Evolutionary conservation across 2,888 invertebrate species (phyloP).

Genomic region (Noctuana brunneofusca): DNA sequence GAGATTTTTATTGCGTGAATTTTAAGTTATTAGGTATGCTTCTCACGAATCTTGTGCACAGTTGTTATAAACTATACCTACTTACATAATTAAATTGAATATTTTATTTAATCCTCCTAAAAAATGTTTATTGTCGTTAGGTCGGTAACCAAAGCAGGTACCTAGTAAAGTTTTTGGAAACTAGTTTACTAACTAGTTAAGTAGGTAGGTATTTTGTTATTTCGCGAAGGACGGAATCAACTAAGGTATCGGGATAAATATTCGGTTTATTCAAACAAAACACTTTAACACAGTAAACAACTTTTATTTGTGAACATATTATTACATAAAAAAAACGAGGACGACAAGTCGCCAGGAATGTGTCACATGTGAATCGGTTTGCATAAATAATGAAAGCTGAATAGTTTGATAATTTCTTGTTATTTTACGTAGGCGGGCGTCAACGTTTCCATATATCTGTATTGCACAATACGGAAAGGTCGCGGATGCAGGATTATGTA

Average conservation of each 20-base stretch:
- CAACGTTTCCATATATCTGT: conserved; percentile 25
- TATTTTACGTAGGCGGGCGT: conserved; percentile 35
- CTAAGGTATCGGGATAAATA: not conserved
- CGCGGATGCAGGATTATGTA: conserved; percentile 57
- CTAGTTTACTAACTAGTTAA: no score
- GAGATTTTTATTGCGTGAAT: no score
- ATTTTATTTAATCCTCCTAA: no score
- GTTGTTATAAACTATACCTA: no score
- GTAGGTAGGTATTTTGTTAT: no score
- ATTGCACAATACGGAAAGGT: conserved; percentile 53
- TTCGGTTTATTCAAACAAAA: conserved; percentile 2
- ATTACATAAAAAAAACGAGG: conserved; percentile 39
- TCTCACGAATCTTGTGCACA: no score
- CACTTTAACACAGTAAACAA: not conserved
- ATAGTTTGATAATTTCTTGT: conserved; percentile 30
- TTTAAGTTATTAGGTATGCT: no score
- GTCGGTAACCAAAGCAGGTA: no score
- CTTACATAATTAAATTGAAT: no score
- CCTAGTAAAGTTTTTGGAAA: no score
- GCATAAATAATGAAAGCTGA: conserved; percentile 33
- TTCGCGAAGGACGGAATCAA: no score
- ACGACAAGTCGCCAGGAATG: conserved; percentile 36
- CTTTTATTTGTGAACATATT: conserved; percentile 16
- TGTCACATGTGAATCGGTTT: conserved; percentile 34
- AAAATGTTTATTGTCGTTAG: no score